Evolutionary conservation across 2,113 vertebrate species (phyloP).

Genomic region (Campylomormyrus numenius): DNA sequence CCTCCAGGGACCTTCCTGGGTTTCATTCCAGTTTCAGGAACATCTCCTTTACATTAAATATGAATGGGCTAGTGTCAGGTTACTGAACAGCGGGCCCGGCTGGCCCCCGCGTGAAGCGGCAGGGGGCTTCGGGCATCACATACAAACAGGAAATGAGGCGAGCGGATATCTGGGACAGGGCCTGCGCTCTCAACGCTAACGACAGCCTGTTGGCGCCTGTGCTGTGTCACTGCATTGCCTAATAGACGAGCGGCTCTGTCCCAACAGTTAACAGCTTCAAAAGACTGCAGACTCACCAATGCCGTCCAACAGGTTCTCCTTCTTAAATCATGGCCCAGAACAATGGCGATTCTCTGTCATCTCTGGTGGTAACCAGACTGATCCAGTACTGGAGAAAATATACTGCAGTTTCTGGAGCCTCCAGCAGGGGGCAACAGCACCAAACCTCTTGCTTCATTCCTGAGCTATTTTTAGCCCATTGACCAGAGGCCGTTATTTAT

Average conservation of each 20-base stretch:
- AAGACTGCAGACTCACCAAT: neutral
- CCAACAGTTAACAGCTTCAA: neutral
- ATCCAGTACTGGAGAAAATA: neutral
- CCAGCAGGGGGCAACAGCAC: constrained; percentile 30
- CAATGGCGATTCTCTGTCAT: neutral
- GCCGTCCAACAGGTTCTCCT: neutral
- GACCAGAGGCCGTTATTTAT: constrained; percentile 44
- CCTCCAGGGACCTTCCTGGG: neutral
- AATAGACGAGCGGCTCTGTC: neutral
- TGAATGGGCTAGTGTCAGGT: neutral
- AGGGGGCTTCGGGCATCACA: neutral
- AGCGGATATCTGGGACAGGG: neutral
- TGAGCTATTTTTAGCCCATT: constrained; percentile 40
- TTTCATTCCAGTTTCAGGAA: constrained; percentile 6
- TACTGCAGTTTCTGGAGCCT: constrained; percentile 1
- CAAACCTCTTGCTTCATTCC: constrained; percentile 6
- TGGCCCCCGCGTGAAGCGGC: neutral
- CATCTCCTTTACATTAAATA: neutral
- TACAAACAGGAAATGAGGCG: neutral
- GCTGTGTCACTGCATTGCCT: neutral
- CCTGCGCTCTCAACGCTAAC: neutral
- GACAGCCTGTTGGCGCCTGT: neutral
- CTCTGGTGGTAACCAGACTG: neutral
- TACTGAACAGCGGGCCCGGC: neutral
- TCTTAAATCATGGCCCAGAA: neutral